Evolutionary conservation across 2,888 invertebrate genomes (phyloP).

Genomic region (Sminthurides aquaticus): DNA sequence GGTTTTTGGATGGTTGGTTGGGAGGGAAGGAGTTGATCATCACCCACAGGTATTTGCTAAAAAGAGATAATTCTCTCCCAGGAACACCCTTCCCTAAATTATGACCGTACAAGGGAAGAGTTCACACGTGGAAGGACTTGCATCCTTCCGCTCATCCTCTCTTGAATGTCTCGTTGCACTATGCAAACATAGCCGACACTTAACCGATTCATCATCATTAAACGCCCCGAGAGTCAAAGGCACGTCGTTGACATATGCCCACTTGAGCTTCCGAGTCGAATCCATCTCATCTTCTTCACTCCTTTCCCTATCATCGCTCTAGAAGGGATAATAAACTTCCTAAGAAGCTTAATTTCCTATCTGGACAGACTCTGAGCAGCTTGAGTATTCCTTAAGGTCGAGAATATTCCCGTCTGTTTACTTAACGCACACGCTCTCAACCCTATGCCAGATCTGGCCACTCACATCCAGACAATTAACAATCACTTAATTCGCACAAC

Average conservation of each 20-base stretch:
- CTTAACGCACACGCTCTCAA: no score
- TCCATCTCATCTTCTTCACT: neutral
- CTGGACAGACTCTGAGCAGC: no score
- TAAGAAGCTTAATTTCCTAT: no score
- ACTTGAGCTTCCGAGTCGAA: neutral
- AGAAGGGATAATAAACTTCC: no score
- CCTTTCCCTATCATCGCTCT: neutral
- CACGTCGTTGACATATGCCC: no score
- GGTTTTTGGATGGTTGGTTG: no score
- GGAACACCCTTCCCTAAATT: neutral
- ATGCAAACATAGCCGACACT: neutral
- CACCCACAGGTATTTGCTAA: neutral
- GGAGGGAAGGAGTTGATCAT: no score
- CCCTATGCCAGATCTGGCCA: neutral
- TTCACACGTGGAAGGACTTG: constrained; percentile 15
- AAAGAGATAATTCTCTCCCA: neutral
- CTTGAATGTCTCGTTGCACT: neutral
- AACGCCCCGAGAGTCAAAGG: neutral
- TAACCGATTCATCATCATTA: constrained; percentile 21
- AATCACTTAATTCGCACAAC: neutral
- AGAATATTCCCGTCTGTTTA: no score
- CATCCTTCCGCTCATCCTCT: neutral
- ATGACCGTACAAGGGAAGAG: constrained; percentile 23
- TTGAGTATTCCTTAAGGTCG: no score
- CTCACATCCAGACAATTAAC: neutral